Evolutionary conservation across 2,888 invertebrate genomes (phyloP).

Genomic region (Eupelmus urozonus): DNA sequence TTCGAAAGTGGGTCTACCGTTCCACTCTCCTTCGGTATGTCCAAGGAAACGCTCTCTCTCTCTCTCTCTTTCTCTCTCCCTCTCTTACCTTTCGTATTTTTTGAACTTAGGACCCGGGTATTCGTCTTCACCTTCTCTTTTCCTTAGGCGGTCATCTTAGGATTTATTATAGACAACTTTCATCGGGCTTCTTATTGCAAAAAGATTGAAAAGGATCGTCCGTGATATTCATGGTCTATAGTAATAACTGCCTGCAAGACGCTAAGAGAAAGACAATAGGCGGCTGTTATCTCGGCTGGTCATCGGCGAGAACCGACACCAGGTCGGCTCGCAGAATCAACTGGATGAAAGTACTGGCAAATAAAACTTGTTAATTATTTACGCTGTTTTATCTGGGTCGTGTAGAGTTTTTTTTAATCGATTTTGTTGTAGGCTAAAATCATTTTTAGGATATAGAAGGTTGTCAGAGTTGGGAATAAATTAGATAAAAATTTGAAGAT

Average conservation of each 20-base stretch:
- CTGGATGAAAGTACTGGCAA: no score
- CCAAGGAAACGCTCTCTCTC: not conserved
- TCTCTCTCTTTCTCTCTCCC: not conserved
- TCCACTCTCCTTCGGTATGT: slow-evolving; percentile 44
- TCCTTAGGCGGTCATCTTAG: not conserved
- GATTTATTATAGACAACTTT: not conserved
- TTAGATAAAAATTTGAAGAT: not conserved
- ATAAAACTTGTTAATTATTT: no score
- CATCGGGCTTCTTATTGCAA: not conserved
- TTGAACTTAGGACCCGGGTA: no score
- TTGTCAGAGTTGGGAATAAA: no score
- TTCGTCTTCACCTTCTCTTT: not conserved
- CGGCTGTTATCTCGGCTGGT: slow-evolving; percentile 17
- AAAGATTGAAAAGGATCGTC: not conserved
- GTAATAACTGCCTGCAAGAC: not conserved
- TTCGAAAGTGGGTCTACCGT: slow-evolving; percentile 60
- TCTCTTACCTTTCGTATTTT: not conserved
- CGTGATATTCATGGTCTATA: not conserved
- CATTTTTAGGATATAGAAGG: no score
- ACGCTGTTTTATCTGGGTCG: no score
- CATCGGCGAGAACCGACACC: no score
- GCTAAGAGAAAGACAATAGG: slow-evolving; percentile 34
- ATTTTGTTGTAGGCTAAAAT: no score
- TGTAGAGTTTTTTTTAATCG: no score
- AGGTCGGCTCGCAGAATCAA: no score